These are phyloP conservation scores for Antechinus flavipes DNA, from an alignment of 2,113 vertebrate species.

Conservation along the genomic window DNA sequence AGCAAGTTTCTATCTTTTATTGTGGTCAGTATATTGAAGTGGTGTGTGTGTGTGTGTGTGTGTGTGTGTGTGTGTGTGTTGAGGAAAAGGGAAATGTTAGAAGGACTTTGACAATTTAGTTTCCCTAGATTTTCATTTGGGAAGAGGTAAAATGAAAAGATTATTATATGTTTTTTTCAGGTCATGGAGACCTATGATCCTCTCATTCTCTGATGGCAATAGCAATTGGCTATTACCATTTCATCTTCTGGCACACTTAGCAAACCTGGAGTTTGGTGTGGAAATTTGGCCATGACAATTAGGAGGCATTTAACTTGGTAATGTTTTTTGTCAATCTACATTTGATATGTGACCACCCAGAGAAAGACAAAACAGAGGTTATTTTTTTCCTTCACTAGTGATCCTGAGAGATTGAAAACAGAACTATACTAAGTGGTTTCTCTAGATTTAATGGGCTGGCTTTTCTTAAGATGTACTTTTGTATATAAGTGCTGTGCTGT, in stretches of 20 bases:
- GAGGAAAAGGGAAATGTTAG: neutral
- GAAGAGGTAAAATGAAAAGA: neutral
- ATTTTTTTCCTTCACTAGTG: neutral
- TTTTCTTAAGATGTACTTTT: neutral
- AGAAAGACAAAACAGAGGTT: neutral
- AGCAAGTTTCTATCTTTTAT: slow-evolving; percentile 49
- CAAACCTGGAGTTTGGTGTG: neutral
- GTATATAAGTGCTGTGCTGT: neutral
- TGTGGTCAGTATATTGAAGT: slow-evolving; percentile 55
- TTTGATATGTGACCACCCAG: neutral
- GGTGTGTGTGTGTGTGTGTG: too few relatives aligned
- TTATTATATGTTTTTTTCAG: neutral
- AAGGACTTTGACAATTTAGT: neutral
- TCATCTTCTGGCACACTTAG: neutral
- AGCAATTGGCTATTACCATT: neutral
- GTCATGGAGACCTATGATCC: neutral
- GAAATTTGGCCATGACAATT: slow-evolving; percentile 21
- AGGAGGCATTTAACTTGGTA: slow-evolving; percentile 14
- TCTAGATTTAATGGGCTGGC: neutral
- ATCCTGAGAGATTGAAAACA: slow-evolving; percentile 24
- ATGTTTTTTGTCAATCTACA: neutral
- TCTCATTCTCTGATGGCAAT: neutral
- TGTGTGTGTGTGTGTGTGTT: too few relatives aligned
- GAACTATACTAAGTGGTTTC: neutral
- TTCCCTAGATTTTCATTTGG: neutral